Evolutionary conservation across 2,888 invertebrate species (phyloP).

Genomic region (Xestia c-nigrum): DNA sequence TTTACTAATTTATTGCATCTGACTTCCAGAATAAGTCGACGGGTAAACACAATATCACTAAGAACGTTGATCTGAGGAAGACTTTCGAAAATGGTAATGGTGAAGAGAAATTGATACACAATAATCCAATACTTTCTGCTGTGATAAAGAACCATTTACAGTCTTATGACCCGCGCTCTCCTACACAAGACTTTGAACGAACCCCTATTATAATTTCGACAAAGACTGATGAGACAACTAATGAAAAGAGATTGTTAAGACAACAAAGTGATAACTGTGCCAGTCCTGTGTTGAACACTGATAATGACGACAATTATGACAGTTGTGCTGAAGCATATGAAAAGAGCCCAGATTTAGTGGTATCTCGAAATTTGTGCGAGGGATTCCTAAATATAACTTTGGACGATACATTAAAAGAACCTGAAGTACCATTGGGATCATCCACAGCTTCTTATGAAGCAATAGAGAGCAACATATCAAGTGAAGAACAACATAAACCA

Average conservation of each 20-base stretch:
- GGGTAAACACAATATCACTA: constrained; percentile 86
- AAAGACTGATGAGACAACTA: constrained; percentile 71
- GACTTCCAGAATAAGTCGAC: constrained; percentile 82
- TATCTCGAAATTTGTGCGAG: constrained; percentile 84
- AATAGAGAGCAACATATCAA: constrained; percentile 80
- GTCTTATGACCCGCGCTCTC: constrained; percentile 91
- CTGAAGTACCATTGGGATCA: constrained; percentile 82
- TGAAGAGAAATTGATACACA: constrained; percentile 84
- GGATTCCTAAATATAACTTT: constrained; percentile 82
- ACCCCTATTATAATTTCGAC: constrained; percentile 89
- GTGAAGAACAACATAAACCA: constrained; percentile 77
- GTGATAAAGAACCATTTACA: constrained; percentile 88
- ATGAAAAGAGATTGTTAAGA: constrained; percentile 70
- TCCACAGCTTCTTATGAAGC: constrained; percentile 85
- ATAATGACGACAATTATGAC: constrained; percentile 73
- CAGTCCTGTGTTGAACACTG: constrained; percentile 76
- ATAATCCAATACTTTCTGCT: constrained; percentile 87
- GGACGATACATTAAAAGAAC: constrained; percentile 81
- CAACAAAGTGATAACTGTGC: constrained; percentile 71
- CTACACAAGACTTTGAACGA: constrained; percentile 90
- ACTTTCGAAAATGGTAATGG: constrained; percentile 84
- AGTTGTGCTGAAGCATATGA: constrained; percentile 75
- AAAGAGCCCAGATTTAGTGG: constrained; percentile 76
- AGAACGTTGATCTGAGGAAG: constrained; percentile 87
- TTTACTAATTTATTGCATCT: constrained; percentile 24